phyloP scores from a whole-genome alignment of 2,888 invertebrate species.

The Toxonevra muliebris region DNA sequence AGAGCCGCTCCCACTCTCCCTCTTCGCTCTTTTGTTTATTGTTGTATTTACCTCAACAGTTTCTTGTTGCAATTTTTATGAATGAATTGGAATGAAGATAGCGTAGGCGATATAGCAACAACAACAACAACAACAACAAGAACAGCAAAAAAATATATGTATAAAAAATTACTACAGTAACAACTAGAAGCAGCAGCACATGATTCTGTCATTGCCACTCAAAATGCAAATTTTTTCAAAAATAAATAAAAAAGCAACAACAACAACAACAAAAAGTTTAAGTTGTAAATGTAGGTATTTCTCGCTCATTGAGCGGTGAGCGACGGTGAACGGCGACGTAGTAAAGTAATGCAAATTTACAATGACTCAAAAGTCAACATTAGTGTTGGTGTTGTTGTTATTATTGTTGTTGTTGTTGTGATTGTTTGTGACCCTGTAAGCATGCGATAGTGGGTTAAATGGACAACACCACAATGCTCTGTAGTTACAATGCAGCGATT shows the following conservation, averaged over 20 bases:
- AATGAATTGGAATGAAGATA: no score
- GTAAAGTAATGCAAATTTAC: not conserved
- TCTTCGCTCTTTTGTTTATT: no score
- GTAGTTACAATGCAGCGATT: no score
- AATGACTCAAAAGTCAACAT: constrained; percentile 16
- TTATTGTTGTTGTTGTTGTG: constrained; percentile 3
- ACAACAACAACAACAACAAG: not conserved
- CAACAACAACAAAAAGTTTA: not conserved
- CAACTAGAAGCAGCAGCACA: not conserved
- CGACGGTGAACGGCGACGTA: not conserved
- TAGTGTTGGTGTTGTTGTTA: constrained; percentile 18
- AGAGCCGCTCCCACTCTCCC: no score
- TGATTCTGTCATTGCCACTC: not conserved
- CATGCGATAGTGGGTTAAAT: no score
- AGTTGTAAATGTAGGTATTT: no score
- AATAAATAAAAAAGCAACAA: not conserved
- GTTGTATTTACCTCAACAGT: no score
- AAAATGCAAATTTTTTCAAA: not conserved
- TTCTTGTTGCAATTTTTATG: no score
- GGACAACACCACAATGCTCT: no score
- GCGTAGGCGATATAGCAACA: no score
- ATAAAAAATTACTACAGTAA: constrained; percentile 11
- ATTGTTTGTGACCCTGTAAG: no score
- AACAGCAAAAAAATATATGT: constrained; percentile 5
- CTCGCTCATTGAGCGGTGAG: no score